Evolutionary conservation across 1,140 invertebrate genomes (phyloP).

Genomic region (Cryptotermes secundus): DNA sequence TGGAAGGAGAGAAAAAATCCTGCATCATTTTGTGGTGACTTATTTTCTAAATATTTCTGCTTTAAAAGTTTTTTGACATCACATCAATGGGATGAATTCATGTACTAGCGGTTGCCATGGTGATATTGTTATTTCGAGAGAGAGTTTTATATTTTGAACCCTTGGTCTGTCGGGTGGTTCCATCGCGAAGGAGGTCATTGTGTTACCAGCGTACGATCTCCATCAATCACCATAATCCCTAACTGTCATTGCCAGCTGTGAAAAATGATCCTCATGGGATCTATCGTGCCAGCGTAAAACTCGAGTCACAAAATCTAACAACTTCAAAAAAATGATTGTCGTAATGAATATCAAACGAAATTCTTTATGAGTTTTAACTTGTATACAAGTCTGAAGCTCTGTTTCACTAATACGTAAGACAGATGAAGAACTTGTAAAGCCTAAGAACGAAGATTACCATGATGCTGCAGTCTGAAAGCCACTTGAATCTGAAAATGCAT

Average conservation of each 20-base stretch:
- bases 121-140: constrained; percentile 5
- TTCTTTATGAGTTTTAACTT: neutral
- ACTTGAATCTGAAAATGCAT: too few relatives aligned
- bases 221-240: constrained; percentile 2
- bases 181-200: neutral
- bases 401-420: too few relatives aligned
- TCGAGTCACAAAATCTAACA: neutral
- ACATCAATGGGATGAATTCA: neutral
- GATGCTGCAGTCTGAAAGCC: too few relatives aligned
- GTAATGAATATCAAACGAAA: neutral
- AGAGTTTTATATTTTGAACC: neutral
- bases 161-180: neutral
- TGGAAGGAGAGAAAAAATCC: too few relatives aligned
- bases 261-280: constrained; percentile 13
- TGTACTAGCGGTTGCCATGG: neutral
- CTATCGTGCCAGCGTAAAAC: neutral
- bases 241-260: constrained; percentile 8
- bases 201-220: neutral
- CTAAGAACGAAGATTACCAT: too few relatives aligned
- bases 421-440: too few relatives aligned
- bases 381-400: too few relatives aligned
- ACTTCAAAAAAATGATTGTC: neutral
- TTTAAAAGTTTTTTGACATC: neutral
- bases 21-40: too few relatives aligned
- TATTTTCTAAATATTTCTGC: neutral